Base-by-base conservation (phyloP, 1,140 invertebrate genomes). In the Druon quercuslanigerum region DNA sequence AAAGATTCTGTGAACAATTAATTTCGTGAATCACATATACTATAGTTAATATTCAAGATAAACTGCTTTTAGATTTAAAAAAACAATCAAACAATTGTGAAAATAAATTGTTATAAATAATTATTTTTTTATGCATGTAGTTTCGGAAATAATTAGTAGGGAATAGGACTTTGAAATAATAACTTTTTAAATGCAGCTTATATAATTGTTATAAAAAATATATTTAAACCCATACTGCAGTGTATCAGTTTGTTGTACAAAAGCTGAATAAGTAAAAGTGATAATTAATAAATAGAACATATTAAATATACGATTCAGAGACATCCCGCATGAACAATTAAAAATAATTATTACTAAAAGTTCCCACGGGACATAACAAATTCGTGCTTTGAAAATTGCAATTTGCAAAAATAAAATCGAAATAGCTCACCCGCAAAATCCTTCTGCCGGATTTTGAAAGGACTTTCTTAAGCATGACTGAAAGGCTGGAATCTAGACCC, bases 381-480 rank as follows among this genome's bases (percentile, higher is more conserved):
- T 14, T 66, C 60, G 60, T 66, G 60, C 25, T n/a, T 40, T 14
- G 4, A 66, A 56, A 56, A 11, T 19, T 1, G 8, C 7, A 25
- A 25, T 25, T 25, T 19, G 25, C 33, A 6, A 66, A 6, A 66
- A 66, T 40, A 25, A 66, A 66, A 11, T 40, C 57, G 57, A 40
- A 54, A 72, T 72, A 66, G 72, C 87, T 83, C 84, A 91, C 90
- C 89, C 87, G 87, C 25, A 91, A 75, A 52, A 91, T 86, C 54
- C 86, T 88, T 50, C 87, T 86, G 40, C 90, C 90, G 16, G 90
- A 90, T 51, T 89, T 90, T 77, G 81, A 86, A 40, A 91, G 79
- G 16, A 86, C 87, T 76, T 90, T 90, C 52, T 83, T 88, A 82
- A 91, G 77, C 90, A 91, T 91, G 60, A 40, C 33, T 66, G 33